Conservation (phyloP, 2,888 invertebrate genomes). For the Cyaniris semiargus region DNA sequence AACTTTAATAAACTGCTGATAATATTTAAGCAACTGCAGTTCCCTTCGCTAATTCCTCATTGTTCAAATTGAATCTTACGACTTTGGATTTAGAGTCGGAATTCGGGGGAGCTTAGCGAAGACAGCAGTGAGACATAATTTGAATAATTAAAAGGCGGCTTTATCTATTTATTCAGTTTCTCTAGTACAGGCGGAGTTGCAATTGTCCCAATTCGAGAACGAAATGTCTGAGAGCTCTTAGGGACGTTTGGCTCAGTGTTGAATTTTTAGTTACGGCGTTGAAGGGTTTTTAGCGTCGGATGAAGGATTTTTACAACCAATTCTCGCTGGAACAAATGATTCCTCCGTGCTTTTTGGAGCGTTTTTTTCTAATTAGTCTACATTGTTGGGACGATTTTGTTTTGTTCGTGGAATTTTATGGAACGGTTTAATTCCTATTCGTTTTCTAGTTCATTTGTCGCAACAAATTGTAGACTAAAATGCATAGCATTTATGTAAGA, state of each 20-base stretch:
- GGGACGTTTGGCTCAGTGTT: constrained; percentile 40
- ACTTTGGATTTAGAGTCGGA: constrained; percentile 21
- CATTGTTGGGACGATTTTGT: constrained; percentile 20
- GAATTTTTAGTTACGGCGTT: constrained; percentile 39
- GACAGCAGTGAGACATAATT: constrained; percentile 33
- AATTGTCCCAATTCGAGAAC: constrained; percentile 44
- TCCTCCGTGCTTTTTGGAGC: constrained; percentile 28
- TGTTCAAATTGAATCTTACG: constrained; percentile 3
- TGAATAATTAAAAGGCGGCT: constrained; percentile 35
- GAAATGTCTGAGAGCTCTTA: constrained; percentile 43
- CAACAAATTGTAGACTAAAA: background rate
- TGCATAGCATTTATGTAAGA: background rate
- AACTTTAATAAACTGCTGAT: constrained; percentile 31
- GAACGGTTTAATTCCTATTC: background rate
- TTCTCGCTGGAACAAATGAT: constrained; percentile 32
- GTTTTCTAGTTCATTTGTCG: background rate
- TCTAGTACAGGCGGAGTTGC: constrained; percentile 40
- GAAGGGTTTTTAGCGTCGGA: constrained; percentile 32
- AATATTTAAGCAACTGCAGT: constrained; percentile 30
- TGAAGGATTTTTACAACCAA: constrained; percentile 35
- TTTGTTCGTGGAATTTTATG: constrained; percentile 39
- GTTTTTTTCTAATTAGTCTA: constrained; percentile 30
- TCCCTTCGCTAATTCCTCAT: background rate
- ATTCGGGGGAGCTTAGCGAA: constrained; percentile 8
- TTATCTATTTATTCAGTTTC: constrained; percentile 39